These are phyloP conservation scores for Simalia tracyae DNA, from an alignment of 2,797 vertebrate genomes.

Conservation along the genomic window DNA sequence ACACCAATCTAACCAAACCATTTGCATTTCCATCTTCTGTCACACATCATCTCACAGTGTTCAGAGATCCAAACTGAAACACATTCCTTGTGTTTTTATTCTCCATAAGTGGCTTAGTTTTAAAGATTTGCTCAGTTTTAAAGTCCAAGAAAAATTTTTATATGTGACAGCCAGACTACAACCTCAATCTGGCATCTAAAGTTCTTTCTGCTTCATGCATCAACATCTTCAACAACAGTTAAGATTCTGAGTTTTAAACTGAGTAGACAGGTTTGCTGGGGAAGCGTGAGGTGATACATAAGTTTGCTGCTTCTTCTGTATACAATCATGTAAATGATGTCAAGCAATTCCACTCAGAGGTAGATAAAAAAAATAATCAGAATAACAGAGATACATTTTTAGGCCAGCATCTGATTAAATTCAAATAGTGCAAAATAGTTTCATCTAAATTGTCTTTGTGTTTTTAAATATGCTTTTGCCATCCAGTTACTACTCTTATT, in stretches of 20 bases:
- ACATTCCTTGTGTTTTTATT: constrained; percentile 64
- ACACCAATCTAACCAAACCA: constrained; percentile 66
- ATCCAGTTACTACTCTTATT: neutral
- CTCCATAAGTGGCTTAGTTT: constrained; percentile 63
- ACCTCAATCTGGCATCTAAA: constrained; percentile 60
- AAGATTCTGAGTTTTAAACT: constrained; percentile 18
- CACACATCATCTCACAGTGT: constrained; percentile 59
- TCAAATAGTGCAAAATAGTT: neutral
- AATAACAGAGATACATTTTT: neutral
- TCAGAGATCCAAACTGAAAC: constrained; percentile 65
- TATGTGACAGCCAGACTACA: constrained; percentile 48
- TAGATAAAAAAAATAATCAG: neutral
- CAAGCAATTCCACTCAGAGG: neutral
- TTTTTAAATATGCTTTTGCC: neutral
- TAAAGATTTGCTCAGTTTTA: constrained; percentile 67
- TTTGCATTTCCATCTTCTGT: constrained; percentile 62
- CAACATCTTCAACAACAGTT: constrained; percentile 42
- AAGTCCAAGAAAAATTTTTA: constrained; percentile 69
- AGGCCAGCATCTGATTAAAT: neutral
- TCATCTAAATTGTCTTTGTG: neutral
- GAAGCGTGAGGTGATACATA: constrained; percentile 14
- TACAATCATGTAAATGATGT: neutral
- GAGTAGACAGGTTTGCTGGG: constrained; percentile 16
- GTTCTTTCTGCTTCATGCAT: constrained; percentile 31
- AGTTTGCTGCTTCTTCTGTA: fast-evolving